Conservation (phyloP, 1,140 invertebrate genomes). For the Heliothis virescens region DNA sequence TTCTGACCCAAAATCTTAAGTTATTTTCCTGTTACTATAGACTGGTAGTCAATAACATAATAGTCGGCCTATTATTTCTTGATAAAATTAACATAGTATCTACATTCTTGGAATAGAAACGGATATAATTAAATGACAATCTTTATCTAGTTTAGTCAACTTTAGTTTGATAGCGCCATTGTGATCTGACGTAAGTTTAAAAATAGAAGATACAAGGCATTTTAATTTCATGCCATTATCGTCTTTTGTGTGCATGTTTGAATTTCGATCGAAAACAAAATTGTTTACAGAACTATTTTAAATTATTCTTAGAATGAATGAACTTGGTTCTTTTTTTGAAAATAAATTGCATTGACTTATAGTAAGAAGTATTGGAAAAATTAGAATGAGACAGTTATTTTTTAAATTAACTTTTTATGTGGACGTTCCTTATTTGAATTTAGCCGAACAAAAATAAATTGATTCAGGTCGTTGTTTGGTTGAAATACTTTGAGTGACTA, state of each 20-base stretch:
- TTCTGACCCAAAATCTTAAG: neutral
- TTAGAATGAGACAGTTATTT: neutral
- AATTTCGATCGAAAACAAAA: neutral
- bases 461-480: neutral
- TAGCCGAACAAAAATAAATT: neutral
- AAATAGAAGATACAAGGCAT: neutral
- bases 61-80: slow-evolving; percentile 7
- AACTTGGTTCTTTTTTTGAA: neutral
- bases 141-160: neutral
- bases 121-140: slow-evolving; percentile 20
- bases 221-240: slow-evolving; percentile 5
- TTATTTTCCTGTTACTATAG: slow-evolving; percentile 9
- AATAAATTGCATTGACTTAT: neutral
- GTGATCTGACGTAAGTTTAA: neutral
- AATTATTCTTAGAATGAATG: neutral
- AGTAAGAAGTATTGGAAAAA: neutral
- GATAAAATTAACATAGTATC: slow-evolving; percentile 20
- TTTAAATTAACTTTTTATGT: neutral
- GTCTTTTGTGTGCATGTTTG: neutral
- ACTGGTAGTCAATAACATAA: slow-evolving; percentile 2
- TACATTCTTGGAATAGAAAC: slow-evolving; percentile 20
- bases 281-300: neutral
- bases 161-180: neutral
- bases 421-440: neutral
- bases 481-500: neutral